A percentile compares a stretch with the other conserved stretches of the same genome.
Conservation (phyloP, 2,888 invertebrate genomes). For the Acronicta psi region DNA sequence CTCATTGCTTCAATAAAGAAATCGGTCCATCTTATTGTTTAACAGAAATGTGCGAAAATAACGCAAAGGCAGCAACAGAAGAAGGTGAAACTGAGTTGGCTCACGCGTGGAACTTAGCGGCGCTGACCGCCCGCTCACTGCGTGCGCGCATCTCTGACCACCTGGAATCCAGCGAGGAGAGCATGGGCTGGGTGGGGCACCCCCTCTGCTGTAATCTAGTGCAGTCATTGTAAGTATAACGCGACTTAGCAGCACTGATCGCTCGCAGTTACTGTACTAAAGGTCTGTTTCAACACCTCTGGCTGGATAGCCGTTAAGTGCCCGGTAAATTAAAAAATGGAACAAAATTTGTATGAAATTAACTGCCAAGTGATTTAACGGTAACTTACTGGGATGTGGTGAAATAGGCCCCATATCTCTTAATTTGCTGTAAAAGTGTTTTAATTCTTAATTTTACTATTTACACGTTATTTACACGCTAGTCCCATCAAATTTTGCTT, state of each 20-base stretch:
- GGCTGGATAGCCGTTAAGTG: too few relatives aligned
- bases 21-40: neutral
- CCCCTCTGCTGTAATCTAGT: slow-evolving; percentile 96
- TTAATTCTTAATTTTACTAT: too few relatives aligned
- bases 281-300: too few relatives aligned
- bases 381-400: too few relatives aligned
- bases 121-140: slow-evolving; percentile 90
- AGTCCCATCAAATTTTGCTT: too few relatives aligned
- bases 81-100: slow-evolving; percentile 94
- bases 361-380: too few relatives aligned
- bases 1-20: neutral
- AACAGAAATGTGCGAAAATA: slow-evolving; percentile 93
- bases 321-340: too few relatives aligned
- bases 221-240: slow-evolving; percentile 93
- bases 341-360: too few relatives aligned
- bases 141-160: slow-evolving; percentile 76
- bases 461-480: too few relatives aligned
- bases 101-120: slow-evolving; percentile 96
- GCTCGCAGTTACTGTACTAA: too few relatives aligned
- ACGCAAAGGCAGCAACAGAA: slow-evolving; percentile 93
- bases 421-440: too few relatives aligned
- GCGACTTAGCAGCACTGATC: neutral
- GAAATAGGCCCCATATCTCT: too few relatives aligned
- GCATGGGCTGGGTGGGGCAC: slow-evolving; percentile 93
- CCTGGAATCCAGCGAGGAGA: slow-evolving; percentile 89